Conservation (phyloP, 2,797 vertebrate species). For the Fistularia tabacaria region DNA sequence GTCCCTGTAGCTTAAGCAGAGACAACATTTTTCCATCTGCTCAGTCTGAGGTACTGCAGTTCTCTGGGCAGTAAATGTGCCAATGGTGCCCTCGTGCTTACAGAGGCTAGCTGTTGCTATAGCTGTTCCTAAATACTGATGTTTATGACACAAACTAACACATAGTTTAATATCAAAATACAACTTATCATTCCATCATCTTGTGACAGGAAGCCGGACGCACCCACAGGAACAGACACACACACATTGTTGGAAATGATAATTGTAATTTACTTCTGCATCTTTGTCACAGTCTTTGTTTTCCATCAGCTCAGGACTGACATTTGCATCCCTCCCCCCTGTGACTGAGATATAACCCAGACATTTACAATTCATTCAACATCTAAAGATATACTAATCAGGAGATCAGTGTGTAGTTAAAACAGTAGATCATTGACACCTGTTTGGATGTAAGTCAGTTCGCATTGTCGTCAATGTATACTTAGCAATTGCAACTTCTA, state of each 20-base stretch:
- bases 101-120: slow-evolving; percentile 20
- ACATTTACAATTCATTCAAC: not conserved
- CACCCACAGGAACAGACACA: not conserved
- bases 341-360: not conserved
- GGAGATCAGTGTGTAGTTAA: no score
- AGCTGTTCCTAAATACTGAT: slow-evolving; percentile 40
- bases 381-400: no score
- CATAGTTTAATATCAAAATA: slow-evolving; percentile 33
- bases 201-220: slow-evolving; percentile 4
- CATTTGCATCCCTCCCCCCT: not conserved
- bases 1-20: slow-evolving; percentile 13
- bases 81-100: slow-evolving; percentile 14
- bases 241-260: slow-evolving; percentile 15
- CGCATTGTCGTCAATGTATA: no score
- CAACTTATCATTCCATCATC: slow-evolving; percentile 16
- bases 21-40: slow-evolving; percentile 32
- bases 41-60: slow-evolving; percentile 45
- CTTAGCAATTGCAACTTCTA: no score
- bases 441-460: not conserved
- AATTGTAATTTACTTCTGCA: slow-evolving; percentile 29
- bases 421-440: not conserved
- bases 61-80: slow-evolving; percentile 39
- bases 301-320: slow-evolving; percentile 11
- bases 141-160: slow-evolving; percentile 38
- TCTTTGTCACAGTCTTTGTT: slow-evolving; percentile 7